phyloP scores from a whole-genome alignment of 1,140 invertebrate genomes.

The Hesperophylax magnus region DNA sequence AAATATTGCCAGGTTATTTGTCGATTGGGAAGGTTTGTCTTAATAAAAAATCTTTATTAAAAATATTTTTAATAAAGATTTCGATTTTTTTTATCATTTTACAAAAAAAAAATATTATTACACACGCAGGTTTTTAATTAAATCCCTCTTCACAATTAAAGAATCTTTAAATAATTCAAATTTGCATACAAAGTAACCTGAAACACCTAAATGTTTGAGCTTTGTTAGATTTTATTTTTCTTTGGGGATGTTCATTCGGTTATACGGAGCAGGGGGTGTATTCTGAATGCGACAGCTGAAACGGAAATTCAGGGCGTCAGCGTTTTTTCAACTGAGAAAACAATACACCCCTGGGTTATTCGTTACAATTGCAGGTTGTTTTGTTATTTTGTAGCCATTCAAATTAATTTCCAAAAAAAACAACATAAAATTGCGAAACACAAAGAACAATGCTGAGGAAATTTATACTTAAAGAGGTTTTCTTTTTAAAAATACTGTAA shows the following conservation, averaged over 20 bases:
- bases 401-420: not conserved
- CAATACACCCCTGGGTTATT: not conserved
- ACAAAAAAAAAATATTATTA: too few species aligned
- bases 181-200: slow-evolving; percentile 5
- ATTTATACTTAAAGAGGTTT: too few species aligned
- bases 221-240: slow-evolving; percentile 1
- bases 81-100: too few species aligned
- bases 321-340: not conserved
- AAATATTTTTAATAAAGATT: too few species aligned
- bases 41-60: too few species aligned
- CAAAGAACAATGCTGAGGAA: too few species aligned
- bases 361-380: slow-evolving; percentile 2
- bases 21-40: too few species aligned
- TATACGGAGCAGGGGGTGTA: not conserved
- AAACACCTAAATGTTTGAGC: not conserved
- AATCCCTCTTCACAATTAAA: not conserved
- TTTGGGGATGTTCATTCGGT: not conserved
- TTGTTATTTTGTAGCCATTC: not conserved
- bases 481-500: too few species aligned
- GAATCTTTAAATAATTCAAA: not conserved
- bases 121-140: not conserved
- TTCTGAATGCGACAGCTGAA: not conserved
- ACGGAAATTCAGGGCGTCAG: not conserved
- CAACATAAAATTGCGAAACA: too few species aligned
- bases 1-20: too few species aligned